Evolutionary conservation across 2,797 vertebrate species (phyloP), one percentile per base, ranked within the genome.

Genomic region (Halcyon leucocephala): DNA sequence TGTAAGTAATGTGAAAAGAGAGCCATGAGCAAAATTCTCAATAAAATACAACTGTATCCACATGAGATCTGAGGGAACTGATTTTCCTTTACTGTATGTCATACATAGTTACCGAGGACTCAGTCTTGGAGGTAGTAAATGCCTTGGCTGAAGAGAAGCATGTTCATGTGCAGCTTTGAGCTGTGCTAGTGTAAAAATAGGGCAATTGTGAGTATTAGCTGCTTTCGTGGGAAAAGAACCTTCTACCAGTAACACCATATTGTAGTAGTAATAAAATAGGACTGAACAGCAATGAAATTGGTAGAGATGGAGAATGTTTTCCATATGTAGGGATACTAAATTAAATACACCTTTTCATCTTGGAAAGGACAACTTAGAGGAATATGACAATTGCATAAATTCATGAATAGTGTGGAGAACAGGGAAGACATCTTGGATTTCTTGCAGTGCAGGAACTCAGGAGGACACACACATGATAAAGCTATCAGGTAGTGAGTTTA

Each of bases 401-500:
- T 76, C 66, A 44, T 64, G 21, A 58, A 72, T 25, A 58, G 15
- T 29, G 28, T 82, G 29, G 55, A 65, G 24, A 82, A 48, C 12
- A 58, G 33, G 58, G 72, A 88, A 84, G 58, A 69, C 19, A 67
- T 74, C 3, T 11, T 83, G 65, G 60, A 81, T 83, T 72, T 78
- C 65, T 83, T 88, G 73, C 25, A 74, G 25, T 26, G 51, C 48
- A 58, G 78, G 78, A 84, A 89, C 42, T 89, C 58, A 82, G 64
- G 70, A 89, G 66, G n/a, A 89, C n/a, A 94, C 22, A 66, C n/a
- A 19, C 25, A 80, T 51, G 89, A 64, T 77, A 31, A 82, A 89
- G 46, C 90, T 94, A 82, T 96, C 86, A 94, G 48, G 70, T 96
- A 93, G 51, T 33, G 58, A 95, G n/a, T 84, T 94, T 93, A 86